Evolutionary conservation across 2,888 invertebrate species (phyloP), one percentile per base, ranked within the genome.

Genomic region (Drosophila quinaria): DNA sequence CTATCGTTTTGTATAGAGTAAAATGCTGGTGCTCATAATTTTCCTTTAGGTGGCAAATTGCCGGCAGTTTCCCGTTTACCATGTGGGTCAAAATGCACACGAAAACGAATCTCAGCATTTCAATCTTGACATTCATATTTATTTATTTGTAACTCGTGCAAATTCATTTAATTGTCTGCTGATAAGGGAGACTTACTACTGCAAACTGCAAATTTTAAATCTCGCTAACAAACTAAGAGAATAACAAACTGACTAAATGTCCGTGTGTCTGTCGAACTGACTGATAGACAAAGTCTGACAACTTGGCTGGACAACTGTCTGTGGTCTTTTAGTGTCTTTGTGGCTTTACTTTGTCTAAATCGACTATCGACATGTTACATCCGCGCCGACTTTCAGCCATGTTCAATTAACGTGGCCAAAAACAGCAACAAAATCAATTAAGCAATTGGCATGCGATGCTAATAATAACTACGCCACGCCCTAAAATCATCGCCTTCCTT

Each of bases 21-120:
- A 77, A 87, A 87, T 83, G 89, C 87, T 85, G 85, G 87, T 86
- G 87, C 78, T 83, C 89, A 87, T 80, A 87, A 83, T 87, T 88
- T 84, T 78, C 68, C 50, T 63, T 76, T 78, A 87, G 87, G 87
- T 87, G 87, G 89, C 89, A 87, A 87, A 87, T 87, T 82, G 82
- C 79, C 75, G 81, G 75, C 84, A 82, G 84, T 87, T 56, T 83
- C 70, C 80, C 29, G 29, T 29, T 44, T 78, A 44, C 68, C 87
- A 85, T 85, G 84, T 85, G 84, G 84, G 84, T 85, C 84, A 85
- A 80, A 72, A 70, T 52, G 55, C 87, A 80, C 84, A 85, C 84
- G 84, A 85, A 72, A 55, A 49, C 50, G 61, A 59, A 61, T 80
- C 69, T 50, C 35, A 10, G 58, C 10, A 25, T 65, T 64, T 66